phyloP scores from a whole-genome alignment of 2,113 vertebrate genomes.

The Marcusenius ussheri region DNA sequence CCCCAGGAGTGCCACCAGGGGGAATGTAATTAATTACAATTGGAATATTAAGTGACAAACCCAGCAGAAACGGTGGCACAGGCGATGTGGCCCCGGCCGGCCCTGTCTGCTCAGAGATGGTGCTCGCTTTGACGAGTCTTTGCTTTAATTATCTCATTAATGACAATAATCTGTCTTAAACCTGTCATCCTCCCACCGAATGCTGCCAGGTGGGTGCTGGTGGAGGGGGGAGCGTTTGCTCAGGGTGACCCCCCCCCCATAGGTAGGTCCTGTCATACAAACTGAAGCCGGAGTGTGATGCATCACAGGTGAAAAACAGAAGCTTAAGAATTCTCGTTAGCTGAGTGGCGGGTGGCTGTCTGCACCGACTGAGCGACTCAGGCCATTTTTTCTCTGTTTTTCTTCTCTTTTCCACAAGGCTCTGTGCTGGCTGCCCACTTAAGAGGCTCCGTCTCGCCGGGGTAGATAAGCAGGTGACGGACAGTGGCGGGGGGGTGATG shows the following conservation, averaged over 20 bases:
- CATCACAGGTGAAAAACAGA: slow-evolving; percentile 46
- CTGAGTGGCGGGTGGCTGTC: slow-evolving; percentile 40
- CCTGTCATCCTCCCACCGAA: slow-evolving; percentile 11
- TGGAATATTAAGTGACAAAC: slow-evolving; percentile 36
- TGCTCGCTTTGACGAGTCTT: background rate
- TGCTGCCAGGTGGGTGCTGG: background rate
- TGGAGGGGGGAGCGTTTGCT: background rate
- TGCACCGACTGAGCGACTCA: background rate
- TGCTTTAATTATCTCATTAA: slow-evolving; percentile 21
- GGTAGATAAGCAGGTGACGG: slow-evolving; percentile 47
- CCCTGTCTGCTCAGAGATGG: slow-evolving; percentile 19
- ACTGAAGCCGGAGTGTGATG: slow-evolving; percentile 49
- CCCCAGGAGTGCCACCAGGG: slow-evolving; percentile 23
- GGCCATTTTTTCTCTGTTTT: background rate
- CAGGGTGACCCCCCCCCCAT: slow-evolving; percentile 17
- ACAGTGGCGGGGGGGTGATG: slow-evolving; percentile 22
- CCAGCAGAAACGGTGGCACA: slow-evolving; percentile 17
- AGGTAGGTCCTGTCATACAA: slow-evolving; percentile 54
- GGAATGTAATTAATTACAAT: slow-evolving; percentile 42
- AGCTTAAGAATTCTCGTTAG: slow-evolving; percentile 44
- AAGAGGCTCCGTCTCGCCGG: slow-evolving; percentile 37
- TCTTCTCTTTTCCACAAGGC: background rate
- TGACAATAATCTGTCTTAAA: slow-evolving; percentile 33
- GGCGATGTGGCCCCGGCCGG: background rate
- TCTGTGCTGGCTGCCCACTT: slow-evolving; percentile 38